Conservation (phyloP, 1,140 invertebrate species). For the Cephus cinctus region DNA sequence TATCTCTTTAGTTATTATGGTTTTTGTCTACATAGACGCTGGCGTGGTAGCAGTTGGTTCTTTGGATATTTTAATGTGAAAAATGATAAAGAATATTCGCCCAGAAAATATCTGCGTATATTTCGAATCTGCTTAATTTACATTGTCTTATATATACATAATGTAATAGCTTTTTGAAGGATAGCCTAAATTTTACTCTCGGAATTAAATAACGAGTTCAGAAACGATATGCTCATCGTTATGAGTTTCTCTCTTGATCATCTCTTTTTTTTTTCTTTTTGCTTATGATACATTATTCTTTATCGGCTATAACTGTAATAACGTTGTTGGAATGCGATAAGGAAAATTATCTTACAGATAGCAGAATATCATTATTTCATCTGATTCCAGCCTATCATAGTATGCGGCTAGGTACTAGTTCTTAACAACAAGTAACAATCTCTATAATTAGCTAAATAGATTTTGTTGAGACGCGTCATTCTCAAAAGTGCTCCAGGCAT, state of each 20-base stretch:
- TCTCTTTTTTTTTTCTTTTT: slow-evolving; percentile 1
- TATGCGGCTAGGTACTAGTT: slow-evolving; percentile 29
- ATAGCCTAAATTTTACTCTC: slow-evolving; percentile 1
- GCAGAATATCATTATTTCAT: slow-evolving; percentile 16
- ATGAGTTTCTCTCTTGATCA: not conserved
- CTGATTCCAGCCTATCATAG: slow-evolving; percentile 17
- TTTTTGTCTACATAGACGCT: too few relatives aligned
- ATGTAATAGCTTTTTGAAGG: not conserved
- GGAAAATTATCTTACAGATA: slow-evolving; percentile 18
- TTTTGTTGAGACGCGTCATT: slow-evolving; percentile 84
- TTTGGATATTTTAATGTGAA: slow-evolving; percentile 1
- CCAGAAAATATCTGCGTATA: slow-evolving; percentile 53
- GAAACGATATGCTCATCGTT: not conserved
- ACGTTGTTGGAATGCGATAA: slow-evolving; percentile 23
- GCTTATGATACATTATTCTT: slow-evolving; percentile 7
- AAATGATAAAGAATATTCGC: slow-evolving; percentile 29
- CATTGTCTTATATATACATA: slow-evolving; percentile 52
- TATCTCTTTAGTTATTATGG: too few relatives aligned
- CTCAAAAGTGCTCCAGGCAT: slow-evolving; percentile 98
- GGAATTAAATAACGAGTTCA: slow-evolving; percentile 6
- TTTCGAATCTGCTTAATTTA: slow-evolving; percentile 51
- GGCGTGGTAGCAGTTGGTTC: too few relatives aligned
- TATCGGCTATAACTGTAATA: slow-evolving; percentile 20
- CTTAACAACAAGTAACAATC: slow-evolving; percentile 39
- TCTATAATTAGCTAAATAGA: slow-evolving; percentile 66